Percentiles rank a stretch among this genome's conserved stretches.
Conservation (phyloP, 1,140 invertebrate species). For the Delia radicum region DNA sequence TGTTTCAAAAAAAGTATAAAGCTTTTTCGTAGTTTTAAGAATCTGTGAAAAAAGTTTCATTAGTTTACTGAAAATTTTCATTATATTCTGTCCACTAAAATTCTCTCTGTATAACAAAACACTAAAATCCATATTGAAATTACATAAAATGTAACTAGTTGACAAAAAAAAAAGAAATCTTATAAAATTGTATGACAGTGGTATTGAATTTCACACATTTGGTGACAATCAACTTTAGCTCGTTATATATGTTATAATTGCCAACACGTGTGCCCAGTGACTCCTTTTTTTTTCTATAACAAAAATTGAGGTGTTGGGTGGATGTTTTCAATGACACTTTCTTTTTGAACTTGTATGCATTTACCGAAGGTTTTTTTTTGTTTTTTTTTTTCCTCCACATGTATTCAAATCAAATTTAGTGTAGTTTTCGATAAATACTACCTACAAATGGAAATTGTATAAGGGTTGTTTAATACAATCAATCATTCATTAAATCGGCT, state of each 20-base stretch:
- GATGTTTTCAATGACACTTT: neutral
- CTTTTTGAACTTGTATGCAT: neutral
- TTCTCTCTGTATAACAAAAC: too few species aligned
- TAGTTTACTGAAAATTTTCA: too few species aligned
- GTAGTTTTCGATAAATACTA: too few species aligned
- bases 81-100: too few species aligned
- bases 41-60: too few species aligned
- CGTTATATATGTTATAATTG: neutral
- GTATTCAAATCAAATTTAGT: too few species aligned
- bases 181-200: neutral
- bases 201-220: neutral
- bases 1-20: too few species aligned
- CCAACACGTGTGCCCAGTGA: neutral
- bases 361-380: too few species aligned
- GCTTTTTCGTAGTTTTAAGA: too few species aligned
- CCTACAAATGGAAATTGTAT: neutral
- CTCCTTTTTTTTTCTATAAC: neutral
- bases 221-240: neutral
- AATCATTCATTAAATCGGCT: neutral
- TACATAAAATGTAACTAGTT: too few species aligned
- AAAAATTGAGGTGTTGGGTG: neutral
- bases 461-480: neutral
- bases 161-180: neutral
- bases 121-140: too few species aligned
- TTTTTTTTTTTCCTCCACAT: too few species aligned